Evolutionary conservation across 2,888 invertebrate genomes (phyloP).

Genomic region (Kryphioiulus occultus): DNA sequence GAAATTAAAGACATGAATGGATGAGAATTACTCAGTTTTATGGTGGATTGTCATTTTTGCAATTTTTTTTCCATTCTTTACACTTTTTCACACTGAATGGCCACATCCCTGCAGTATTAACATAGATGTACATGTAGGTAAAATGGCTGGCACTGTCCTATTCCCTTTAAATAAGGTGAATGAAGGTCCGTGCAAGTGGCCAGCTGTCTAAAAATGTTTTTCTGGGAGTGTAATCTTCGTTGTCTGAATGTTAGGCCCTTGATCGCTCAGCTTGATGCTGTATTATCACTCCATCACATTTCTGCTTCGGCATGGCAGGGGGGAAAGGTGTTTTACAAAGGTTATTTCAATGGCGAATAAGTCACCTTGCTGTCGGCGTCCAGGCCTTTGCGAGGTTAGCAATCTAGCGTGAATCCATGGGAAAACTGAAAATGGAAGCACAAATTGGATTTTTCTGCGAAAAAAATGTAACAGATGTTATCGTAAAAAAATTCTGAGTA

Average conservation of each 20-base stretch:
- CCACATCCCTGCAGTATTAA: no score
- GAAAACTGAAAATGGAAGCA: not conserved
- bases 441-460: not conserved
- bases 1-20: no score
- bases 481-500: not conserved
- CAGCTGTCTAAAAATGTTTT: not conserved
- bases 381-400: not conserved
- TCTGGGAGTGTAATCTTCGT: not conserved
- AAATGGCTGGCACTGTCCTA: no score
- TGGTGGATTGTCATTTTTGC: no score
- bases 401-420: not conserved
- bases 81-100: no score
- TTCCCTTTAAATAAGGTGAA: no score
- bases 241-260: not conserved
- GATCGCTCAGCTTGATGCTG: not conserved
- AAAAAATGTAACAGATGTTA: not conserved
- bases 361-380: not conserved
- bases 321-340: not conserved
- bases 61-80: no score
- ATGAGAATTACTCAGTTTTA: no score
- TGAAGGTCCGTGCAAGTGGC: no score
- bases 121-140: no score
- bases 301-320: not conserved
- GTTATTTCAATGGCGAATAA: not conserved
- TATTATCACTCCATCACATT: conserved; percentile 3